A percentile compares a stretch with the other conserved stretches of the same genome.
Evolutionary conservation across 2,113 vertebrate genomes (phyloP).

Genomic region (Myrmecobius fasciatus): DNA sequence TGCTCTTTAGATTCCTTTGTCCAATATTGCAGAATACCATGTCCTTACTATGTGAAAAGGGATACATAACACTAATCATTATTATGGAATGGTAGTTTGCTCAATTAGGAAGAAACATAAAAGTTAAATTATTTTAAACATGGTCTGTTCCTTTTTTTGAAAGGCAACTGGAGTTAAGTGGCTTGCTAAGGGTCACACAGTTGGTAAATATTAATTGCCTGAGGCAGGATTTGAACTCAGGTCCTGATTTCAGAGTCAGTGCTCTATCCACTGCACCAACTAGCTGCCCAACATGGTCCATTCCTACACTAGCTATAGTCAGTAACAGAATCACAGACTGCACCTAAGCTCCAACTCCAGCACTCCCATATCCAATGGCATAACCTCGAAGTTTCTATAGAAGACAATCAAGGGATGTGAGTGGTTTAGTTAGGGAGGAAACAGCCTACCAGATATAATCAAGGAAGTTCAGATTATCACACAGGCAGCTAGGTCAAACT

Average conservation of each 20-base stretch:
- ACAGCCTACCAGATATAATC: background rate
- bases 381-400: constrained; percentile 9
- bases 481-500: background rate
- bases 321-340: background rate
- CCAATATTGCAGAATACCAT: background rate
- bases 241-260: too few relatives aligned
- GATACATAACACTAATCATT: background rate
- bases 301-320: background rate
- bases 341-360: background rate
- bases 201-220: too few relatives aligned
- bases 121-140: background rate
- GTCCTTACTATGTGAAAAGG: background rate
- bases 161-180: too few relatives aligned
- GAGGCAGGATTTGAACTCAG: too few relatives aligned
- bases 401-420: background rate
- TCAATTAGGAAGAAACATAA: background rate
- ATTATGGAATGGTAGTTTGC: background rate
- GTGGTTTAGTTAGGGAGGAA: background rate
- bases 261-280: too few relatives aligned
- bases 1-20: background rate
- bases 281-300: too few relatives aligned
- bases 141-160: background rate
- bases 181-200: too few relatives aligned
- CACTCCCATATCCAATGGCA: background rate
- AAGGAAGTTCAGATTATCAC: background rate